These are phyloP conservation scores for Sakesphorus luctuosus DNA, from an alignment of 2,113 vertebrate species.

Conservation along the genomic window DNA sequence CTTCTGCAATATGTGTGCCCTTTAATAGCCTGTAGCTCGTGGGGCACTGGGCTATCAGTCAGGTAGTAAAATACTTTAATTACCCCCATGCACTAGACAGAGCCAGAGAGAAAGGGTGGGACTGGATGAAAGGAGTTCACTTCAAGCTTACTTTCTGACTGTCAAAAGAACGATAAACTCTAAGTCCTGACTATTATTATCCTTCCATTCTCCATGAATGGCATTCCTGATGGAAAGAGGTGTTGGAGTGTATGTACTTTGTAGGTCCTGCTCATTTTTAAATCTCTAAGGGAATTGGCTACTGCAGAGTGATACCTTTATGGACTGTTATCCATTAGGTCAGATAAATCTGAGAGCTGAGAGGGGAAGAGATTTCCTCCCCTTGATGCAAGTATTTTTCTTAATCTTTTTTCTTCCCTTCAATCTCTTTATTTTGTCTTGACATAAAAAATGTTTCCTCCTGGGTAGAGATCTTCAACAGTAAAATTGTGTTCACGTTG, in stretches of 20 bases:
- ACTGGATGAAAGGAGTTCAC: not conserved
- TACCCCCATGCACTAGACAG: not conserved
- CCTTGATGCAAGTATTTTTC: not conserved
- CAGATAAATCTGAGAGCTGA: not conserved
- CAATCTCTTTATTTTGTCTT: not conserved
- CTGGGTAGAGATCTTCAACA: not conserved
- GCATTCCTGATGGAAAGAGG: not conserved
- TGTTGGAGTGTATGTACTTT: not conserved
- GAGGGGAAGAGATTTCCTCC: not conserved
- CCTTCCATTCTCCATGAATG: not conserved
- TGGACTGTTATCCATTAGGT: not conserved
- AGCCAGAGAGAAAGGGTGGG: not conserved
- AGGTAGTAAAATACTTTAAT: constrained; percentile 32
- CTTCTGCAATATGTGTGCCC: not conserved
- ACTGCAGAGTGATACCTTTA: not conserved
- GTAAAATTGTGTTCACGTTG: not conserved
- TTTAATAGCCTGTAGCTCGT: not conserved
- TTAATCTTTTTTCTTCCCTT: not conserved
- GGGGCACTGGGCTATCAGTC: not conserved
- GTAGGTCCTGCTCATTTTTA: not conserved
- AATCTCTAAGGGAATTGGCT: not conserved
- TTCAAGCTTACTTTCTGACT: not conserved
- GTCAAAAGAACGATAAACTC: not conserved
- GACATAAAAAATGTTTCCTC: not conserved
- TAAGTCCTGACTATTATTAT: not conserved